Evolutionary conservation across 2,888 invertebrate genomes (phyloP).

Genomic region (Cheilosia scutellata): DNA sequence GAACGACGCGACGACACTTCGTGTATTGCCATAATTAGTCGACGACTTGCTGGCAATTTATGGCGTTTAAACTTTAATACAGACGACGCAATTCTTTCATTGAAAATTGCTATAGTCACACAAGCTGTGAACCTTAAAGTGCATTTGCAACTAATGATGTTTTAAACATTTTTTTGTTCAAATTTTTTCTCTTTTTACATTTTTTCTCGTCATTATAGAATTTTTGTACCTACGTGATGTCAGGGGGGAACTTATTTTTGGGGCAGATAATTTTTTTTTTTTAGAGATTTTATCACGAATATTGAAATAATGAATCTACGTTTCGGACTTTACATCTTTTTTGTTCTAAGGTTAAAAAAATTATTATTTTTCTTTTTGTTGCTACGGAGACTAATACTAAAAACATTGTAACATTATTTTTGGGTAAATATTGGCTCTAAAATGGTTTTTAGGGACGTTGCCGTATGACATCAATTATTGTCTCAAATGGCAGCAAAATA

Average conservation of each 20-base stretch:
- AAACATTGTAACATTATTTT: too few species aligned
- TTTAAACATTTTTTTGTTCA: neutral
- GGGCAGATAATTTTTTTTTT: too few species aligned
- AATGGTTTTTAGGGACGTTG: too few species aligned
- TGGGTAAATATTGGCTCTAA: too few species aligned
- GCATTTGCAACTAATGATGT: neutral
- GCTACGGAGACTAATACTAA: too few species aligned
- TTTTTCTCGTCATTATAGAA: neutral
- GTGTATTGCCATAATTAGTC: conserved; percentile 49
- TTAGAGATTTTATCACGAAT: too few species aligned
- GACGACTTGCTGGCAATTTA: neutral
- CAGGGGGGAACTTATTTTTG: neutral
- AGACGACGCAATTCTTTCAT: conserved; percentile 27
- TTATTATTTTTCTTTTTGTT: too few species aligned
- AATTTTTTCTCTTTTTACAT: neutral
- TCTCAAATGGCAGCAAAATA: too few species aligned
- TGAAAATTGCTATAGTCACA: conserved; percentile 35
- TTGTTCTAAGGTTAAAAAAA: too few species aligned
- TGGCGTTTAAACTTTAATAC: neutral
- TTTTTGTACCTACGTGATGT: neutral
- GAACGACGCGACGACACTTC: neutral
- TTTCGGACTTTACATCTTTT: too few species aligned
- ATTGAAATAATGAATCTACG: too few species aligned
- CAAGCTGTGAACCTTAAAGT: conserved; percentile 29
- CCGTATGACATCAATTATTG: too few species aligned